Evolutionary conservation across 2,113 vertebrate species (phyloP).

Genomic region (Tetrao urogallus): DNA sequence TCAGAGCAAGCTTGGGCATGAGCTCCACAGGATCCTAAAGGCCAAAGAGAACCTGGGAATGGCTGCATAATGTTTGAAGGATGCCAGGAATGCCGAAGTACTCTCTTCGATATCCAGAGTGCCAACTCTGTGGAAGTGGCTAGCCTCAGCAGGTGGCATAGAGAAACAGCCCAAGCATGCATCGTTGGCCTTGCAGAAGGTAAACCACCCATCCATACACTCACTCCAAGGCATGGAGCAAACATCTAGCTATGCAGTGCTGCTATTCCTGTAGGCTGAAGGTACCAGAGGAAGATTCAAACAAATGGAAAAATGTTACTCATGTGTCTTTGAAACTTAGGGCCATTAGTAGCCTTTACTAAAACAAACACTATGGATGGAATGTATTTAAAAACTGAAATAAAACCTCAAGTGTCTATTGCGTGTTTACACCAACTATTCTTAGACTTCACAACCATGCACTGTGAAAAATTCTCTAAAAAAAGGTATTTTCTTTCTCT

Average conservation of each 20-base stretch:
- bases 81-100: not conserved
- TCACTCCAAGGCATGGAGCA: not conserved
- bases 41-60: not conserved
- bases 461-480: not conserved
- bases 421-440: not conserved
- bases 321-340: not conserved
- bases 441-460: not conserved
- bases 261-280: not conserved
- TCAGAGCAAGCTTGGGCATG: not conserved
- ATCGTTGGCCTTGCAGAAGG: not conserved
- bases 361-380: not conserved
- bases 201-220: not conserved
- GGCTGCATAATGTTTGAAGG: not conserved
- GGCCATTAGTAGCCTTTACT: not conserved
- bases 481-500: constrained; percentile 12
- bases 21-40: not conserved
- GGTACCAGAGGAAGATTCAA: not conserved
- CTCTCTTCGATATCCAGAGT: not conserved
- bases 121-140: not conserved
- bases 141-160: not conserved
- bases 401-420: not conserved
- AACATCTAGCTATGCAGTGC: not conserved
- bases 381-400: not conserved
- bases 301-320: not conserved
- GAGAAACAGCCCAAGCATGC: not conserved